Conservation (phyloP, 1,140 invertebrate species). For the Eumeta japonica region DNA sequence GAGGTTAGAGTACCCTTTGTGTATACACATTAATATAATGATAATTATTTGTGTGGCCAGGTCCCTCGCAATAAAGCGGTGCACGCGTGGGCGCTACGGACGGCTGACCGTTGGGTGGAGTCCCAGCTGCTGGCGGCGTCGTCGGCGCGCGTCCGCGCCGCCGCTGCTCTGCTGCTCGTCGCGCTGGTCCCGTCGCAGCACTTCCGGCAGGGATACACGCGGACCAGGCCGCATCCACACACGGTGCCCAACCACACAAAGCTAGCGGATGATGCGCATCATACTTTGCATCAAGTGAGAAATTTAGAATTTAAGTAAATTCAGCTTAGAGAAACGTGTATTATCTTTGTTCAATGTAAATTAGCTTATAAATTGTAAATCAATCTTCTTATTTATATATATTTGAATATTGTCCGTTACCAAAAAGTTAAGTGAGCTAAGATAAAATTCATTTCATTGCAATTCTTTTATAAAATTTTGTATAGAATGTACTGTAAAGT, state of each 20-base stretch:
- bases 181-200: constrained; percentile 84
- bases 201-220: constrained; percentile 79
- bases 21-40: no score
- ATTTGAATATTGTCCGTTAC: no score
- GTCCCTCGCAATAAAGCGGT: constrained; percentile 85
- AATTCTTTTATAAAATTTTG: no score
- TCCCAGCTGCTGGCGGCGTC: constrained; percentile 82
- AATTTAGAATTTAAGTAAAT: neutral
- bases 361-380: no score
- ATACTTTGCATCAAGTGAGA: constrained; percentile 71
- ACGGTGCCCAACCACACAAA: constrained; percentile 36
- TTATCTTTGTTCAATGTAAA: neutral
- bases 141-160: constrained; percentile 79
- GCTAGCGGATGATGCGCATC: constrained; percentile 67
- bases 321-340: neutral
- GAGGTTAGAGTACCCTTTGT: no score
- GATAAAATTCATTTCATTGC: no score
- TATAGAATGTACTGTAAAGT: no score
- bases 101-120: constrained; percentile 86
- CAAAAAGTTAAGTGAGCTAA: no score
- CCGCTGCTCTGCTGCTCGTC: constrained; percentile 82
- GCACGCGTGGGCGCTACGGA: constrained; percentile 84
- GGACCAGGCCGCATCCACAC: constrained; percentile 55
- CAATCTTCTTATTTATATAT: no score
- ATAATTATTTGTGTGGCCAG: constrained; percentile 19